Conservation (phyloP, 2,113 vertebrate genomes). For the Pyxicephalus adspersus region DNA sequence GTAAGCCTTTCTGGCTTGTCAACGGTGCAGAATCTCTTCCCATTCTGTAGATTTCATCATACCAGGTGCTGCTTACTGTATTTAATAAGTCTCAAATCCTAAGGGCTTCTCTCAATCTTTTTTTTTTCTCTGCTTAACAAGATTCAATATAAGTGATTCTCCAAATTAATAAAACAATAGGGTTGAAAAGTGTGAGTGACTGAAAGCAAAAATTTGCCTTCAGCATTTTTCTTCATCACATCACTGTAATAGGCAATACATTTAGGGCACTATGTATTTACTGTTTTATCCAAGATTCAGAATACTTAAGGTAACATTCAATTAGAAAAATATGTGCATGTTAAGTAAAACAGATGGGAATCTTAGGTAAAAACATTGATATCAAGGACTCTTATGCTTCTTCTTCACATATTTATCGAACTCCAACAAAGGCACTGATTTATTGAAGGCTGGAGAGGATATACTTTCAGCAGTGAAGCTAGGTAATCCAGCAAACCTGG, state of each 20-base stretch:
- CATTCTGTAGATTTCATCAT: constrained; percentile 18
- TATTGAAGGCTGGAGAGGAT: no score
- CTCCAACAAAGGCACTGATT: no score
- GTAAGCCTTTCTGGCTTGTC: neutral
- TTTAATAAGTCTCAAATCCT: constrained; percentile 21
- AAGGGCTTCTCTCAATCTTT: neutral
- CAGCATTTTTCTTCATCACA: constrained; percentile 3
- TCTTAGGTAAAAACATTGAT: no score
- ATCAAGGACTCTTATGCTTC: no score
- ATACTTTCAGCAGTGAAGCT: no score
- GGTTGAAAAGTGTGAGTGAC: neutral
- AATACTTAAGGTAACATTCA: no score
- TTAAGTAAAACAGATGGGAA: no score
- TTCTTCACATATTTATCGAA: no score
- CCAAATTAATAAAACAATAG: constrained; percentile 5
- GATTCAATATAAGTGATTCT: constrained; percentile 10
- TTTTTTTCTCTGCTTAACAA: neutral
- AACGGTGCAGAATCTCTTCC: neutral
- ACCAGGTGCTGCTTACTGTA: neutral
- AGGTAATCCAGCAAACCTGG: no score
- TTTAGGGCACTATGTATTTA: neutral
- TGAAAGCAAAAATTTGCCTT: neutral
- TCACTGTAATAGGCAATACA: neutral
- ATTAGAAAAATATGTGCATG: no score
- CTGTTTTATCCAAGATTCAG: no score